These are phyloP conservation scores for pig (Sus scrofa) DNA, from an alignment of 2,113 vertebrate genomes.

Conservation along the genomic window DNA sequence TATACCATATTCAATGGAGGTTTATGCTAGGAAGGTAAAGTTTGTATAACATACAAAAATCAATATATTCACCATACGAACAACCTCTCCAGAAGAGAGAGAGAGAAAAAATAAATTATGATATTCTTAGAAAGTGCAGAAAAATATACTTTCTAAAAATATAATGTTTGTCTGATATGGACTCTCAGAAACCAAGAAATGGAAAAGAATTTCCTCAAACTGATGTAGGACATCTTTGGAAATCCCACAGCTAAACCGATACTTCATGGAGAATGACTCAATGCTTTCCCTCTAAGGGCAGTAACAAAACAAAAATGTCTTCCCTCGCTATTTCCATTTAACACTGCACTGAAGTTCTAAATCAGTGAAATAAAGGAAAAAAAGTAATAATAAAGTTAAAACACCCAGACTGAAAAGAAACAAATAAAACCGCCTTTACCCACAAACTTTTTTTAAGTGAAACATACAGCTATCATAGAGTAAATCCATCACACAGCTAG, in stretches of 20 bases:
- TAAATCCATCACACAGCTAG: neutral
- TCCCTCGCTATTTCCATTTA: neutral
- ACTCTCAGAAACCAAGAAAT: neutral
- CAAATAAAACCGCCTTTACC: neutral
- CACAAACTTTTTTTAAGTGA: neutral
- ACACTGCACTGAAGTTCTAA: neutral
- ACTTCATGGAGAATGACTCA: neutral
- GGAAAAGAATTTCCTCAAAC: neutral
- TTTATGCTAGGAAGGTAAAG: neutral
- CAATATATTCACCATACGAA: neutral
- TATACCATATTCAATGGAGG: neutral
- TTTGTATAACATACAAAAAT: neutral
- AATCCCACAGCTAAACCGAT: neutral
- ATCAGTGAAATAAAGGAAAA: neutral
- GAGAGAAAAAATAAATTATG: neutral
- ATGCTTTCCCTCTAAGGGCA: neutral
- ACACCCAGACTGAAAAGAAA: neutral
- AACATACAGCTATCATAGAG: neutral
- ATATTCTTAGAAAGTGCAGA: neutral
- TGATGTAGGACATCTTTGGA: neutral
- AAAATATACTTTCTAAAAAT: neutral
- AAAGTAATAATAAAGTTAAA: neutral
- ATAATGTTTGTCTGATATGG: neutral
- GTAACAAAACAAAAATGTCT: neutral
- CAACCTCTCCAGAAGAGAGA: neutral